Conservation (phyloP, 2,113 vertebrate genomes). For the Alosa alosa region DNA sequence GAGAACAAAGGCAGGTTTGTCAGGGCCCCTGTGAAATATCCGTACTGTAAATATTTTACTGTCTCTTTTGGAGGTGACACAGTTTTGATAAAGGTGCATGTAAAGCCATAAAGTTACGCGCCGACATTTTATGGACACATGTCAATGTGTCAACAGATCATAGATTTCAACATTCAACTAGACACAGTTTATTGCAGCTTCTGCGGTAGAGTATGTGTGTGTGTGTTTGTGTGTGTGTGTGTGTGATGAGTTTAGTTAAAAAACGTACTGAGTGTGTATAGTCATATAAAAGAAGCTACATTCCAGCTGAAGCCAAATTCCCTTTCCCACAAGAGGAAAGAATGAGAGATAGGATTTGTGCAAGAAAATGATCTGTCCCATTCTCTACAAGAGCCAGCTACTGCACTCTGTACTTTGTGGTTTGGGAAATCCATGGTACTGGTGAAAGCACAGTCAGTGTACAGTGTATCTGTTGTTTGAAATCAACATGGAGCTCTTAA, state of each 20-base stretch:
- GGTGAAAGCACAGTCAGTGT: no score
- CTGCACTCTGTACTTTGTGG: no score
- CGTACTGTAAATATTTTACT: neutral
- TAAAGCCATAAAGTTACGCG: neutral
- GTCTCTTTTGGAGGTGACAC: neutral
- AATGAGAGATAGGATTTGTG: neutral
- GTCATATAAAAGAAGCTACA: neutral
- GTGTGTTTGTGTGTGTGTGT: no score
- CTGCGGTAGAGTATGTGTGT: neutral
- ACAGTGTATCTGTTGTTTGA: constrained; percentile 5
- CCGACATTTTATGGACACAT: neutral
- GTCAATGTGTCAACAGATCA: constrained; percentile 1
- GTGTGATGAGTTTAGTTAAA: neutral
- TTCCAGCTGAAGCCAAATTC: neutral
- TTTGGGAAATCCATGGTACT: no score
- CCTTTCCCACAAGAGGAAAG: neutral
- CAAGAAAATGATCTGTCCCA: neutral
- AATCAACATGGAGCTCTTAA: neutral
- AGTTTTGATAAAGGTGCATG: neutral
- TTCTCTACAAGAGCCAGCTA: neutral
- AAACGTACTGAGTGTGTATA: neutral
- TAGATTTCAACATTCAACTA: neutral
- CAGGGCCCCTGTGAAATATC: neutral
- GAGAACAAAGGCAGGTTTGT: neutral
- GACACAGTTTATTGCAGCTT: neutral